A percentile compares a stretch with the other conserved stretches of the same genome.
Evolutionary conservation across 2,888 invertebrate species (phyloP).

Genomic region (Tricholauxania praeusta): DNA sequence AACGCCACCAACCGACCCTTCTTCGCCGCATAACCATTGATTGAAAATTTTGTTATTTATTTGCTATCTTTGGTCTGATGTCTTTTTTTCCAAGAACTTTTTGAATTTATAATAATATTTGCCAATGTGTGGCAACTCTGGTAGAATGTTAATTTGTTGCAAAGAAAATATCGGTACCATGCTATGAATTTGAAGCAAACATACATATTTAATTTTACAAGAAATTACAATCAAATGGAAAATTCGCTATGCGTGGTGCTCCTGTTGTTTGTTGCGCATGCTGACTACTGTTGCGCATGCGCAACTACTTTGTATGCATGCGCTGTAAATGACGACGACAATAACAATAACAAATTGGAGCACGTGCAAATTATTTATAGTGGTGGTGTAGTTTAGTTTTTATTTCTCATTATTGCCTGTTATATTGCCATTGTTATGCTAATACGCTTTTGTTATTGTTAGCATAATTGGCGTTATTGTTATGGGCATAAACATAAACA

Average conservation of each 20-base stretch:
- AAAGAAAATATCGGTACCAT: neutral
- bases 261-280: neutral
- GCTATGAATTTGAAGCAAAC: neutral
- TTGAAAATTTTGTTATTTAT: too few relatives aligned
- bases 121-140: neutral
- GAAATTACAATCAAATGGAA: neutral
- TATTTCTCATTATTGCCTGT: too few relatives aligned
- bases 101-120: neutral
- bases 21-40: too few relatives aligned
- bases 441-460: too few relatives aligned
- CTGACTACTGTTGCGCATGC: neutral
- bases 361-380: constrained; percentile 49
- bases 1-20: too few relatives aligned
- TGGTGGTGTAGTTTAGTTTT: neutral
- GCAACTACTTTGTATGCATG: constrained; percentile 18
- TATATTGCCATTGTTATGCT: neutral
- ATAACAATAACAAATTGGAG: constrained; percentile 48
- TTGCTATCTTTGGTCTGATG: too few relatives aligned
- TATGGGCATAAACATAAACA: too few relatives aligned
- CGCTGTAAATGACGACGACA: constrained; percentile 30
- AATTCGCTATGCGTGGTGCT: too few relatives aligned
- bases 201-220: neutral
- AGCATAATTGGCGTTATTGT: too few relatives aligned
- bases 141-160: constrained; percentile 17
- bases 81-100: too few relatives aligned